A percentile compares a stretch with the other conserved stretches of the same genome.
Conservation (phyloP, 2,888 invertebrate genomes). For the Xestia c-nigrum region DNA sequence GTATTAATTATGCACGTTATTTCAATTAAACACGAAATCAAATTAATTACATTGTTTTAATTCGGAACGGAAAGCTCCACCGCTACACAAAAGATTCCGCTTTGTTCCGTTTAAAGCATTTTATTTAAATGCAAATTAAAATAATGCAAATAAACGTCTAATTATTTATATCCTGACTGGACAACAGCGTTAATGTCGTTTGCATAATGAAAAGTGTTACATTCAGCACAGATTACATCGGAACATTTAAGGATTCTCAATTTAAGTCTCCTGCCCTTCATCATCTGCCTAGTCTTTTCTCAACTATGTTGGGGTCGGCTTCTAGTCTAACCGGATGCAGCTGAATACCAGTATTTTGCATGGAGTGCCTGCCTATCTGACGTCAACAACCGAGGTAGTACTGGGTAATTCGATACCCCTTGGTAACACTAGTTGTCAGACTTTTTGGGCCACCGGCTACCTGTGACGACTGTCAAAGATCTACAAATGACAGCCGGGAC, state of each 20-base stretch:
- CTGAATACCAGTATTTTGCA: too few species aligned
- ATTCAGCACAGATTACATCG: neutral
- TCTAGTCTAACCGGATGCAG: too few species aligned
- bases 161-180: slow-evolving; percentile 12
- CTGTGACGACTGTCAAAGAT: too few species aligned
- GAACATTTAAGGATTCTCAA: neutral
- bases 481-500: too few species aligned
- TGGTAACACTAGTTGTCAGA: too few species aligned
- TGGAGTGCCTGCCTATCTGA: too few species aligned
- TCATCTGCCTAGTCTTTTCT: neutral
- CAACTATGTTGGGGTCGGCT: too few species aligned
- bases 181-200: neutral
- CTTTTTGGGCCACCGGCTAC: too few species aligned
- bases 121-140: slow-evolving; percentile 32
- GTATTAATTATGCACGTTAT: slow-evolving; percentile 42
- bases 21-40: slow-evolving; percentile 37
- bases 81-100: slow-evolving; percentile 31
- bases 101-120: slow-evolving; percentile 21
- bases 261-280: neutral
- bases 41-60: slow-evolving; percentile 32
- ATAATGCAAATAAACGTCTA: slow-evolving; percentile 20
- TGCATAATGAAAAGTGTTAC: neutral
- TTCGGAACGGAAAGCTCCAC: slow-evolving; percentile 1
- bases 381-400: too few species aligned
- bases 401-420: too few species aligned